Conservation (phyloP, 2,888 invertebrate genomes). For the Leptarthrus brevirostris region DNA sequence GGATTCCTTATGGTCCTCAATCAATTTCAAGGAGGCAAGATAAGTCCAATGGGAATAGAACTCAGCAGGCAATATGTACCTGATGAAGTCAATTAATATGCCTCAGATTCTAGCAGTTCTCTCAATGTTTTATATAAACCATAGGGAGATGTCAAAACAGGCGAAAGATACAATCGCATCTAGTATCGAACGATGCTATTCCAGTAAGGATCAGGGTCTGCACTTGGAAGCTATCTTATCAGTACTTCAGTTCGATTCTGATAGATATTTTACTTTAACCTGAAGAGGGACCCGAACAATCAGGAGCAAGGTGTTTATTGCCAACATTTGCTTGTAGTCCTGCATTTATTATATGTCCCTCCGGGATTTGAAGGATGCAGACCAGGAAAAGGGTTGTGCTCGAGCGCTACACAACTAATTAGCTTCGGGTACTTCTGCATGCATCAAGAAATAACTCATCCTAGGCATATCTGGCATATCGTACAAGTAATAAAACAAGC, state of each 20-base stretch:
- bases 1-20: neutral
- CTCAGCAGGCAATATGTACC: neutral
- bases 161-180: neutral
- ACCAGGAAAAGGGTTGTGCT: neutral
- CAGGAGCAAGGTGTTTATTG: slow-evolving; percentile 1
- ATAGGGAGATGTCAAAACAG: slow-evolving; percentile 2
- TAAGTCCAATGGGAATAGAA: neutral
- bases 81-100: slow-evolving; percentile 17
- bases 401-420: neutral
- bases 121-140: slow-evolving; percentile 1
- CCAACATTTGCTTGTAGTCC: neutral
- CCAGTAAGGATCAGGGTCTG: neutral
- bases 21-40: neutral
- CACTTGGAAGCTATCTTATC: slow-evolving; percentile 4
- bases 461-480: neutral
- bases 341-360: neutral
- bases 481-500: neutral
- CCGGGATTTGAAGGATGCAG: neutral
- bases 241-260: slow-evolving; percentile 5
- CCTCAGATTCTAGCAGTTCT: neutral
- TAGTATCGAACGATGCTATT: too few species aligned
- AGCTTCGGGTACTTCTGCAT: neutral
- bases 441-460: neutral
- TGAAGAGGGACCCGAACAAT: neutral
- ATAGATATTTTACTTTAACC: neutral